Evolutionary conservation across 2,888 invertebrate species (phyloP).

Genomic region (Drosophila subquinaria): DNA sequence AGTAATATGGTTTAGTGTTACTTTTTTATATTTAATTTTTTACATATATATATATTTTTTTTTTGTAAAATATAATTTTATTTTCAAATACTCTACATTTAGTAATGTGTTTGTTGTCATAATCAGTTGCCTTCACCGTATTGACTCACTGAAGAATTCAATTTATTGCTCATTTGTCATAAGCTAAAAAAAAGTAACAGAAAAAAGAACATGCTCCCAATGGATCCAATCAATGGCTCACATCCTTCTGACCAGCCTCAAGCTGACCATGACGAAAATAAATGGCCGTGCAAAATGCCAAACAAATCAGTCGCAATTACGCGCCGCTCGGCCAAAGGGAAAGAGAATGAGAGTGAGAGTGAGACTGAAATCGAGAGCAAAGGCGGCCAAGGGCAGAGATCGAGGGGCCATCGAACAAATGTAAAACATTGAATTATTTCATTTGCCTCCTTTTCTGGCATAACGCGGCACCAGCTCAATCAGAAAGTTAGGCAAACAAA

Average conservation of each 20-base stretch:
- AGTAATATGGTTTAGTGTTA: not conserved
- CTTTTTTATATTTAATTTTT: not conserved
- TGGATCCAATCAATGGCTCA: constrained; percentile 48
- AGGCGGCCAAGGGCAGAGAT: constrained; percentile 23
- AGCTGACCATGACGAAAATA: constrained; percentile 73
- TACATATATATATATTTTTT: not conserved
- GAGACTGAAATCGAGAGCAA: not conserved
- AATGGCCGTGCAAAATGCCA: constrained; percentile 73
- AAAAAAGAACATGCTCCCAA: constrained; percentile 31
- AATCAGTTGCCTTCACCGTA: constrained; percentile 2
- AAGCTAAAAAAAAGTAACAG: not conserved
- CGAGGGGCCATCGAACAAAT: constrained; percentile 48
- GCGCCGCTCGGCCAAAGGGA: constrained; percentile 36
- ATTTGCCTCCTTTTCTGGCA: constrained; percentile 40
- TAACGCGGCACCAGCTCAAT: constrained; percentile 68
- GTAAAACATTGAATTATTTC: constrained; percentile 75
- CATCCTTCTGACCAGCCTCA: constrained; percentile 42
- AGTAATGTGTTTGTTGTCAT: not conserved
- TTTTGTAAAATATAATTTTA: not conserved
- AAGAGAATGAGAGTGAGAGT: not conserved
- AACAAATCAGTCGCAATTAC: constrained; percentile 78
- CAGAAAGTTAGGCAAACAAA: constrained; percentile 79
- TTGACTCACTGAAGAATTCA: not conserved
- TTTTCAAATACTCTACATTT: not conserved
- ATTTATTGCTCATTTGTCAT: constrained; percentile 11